A percentile compares a stretch with the other conserved stretches of the same genome.
phyloP scores from a whole-genome alignment of 2,113 vertebrate genomes.

The Cyprinodon variegatus region DNA sequence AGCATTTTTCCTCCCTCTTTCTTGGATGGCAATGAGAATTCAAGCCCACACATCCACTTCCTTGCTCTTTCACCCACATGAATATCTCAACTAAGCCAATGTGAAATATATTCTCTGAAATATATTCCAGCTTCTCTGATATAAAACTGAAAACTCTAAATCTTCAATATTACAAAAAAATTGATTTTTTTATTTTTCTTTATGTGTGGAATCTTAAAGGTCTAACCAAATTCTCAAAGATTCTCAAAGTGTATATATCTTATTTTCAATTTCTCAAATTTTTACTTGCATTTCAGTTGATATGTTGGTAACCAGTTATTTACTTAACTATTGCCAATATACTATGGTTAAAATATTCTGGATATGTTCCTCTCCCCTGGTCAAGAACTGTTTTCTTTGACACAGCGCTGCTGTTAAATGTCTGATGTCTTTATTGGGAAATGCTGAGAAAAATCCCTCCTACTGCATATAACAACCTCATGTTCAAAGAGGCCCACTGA shows the following conservation, averaged over 20 bases:
- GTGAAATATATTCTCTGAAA: not conserved
- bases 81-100: slow-evolving; percentile 26
- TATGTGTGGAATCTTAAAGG: not conserved
- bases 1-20: slow-evolving; percentile 13
- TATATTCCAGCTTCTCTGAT: not conserved
- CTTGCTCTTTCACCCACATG: slow-evolving; percentile 26
- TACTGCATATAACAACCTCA: not conserved
- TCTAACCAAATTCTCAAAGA: not conserved
- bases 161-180: not conserved
- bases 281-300: not conserved
- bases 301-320: not conserved
- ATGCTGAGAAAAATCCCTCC: slow-evolving; percentile 25
- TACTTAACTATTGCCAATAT: slow-evolving; percentile 9
- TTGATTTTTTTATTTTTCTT: not conserved
- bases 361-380: slow-evolving; percentile 12
- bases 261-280: not conserved
- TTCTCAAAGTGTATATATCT: too few relatives aligned
- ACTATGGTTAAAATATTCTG: slow-evolving; percentile 9
- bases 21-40: not conserved
- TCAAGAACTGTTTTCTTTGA: slow-evolving; percentile 7
- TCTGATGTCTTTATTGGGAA: slow-evolving; percentile 20
- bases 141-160: not conserved
- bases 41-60: slow-evolving; percentile 9
- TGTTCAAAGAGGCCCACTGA: slow-evolving; percentile 9
- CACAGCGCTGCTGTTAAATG: slow-evolving; percentile 16